Evolutionary conservation across 2,113 vertebrate genomes (phyloP).

Genomic region (Rhinolophus ferrumequinum): DNA sequence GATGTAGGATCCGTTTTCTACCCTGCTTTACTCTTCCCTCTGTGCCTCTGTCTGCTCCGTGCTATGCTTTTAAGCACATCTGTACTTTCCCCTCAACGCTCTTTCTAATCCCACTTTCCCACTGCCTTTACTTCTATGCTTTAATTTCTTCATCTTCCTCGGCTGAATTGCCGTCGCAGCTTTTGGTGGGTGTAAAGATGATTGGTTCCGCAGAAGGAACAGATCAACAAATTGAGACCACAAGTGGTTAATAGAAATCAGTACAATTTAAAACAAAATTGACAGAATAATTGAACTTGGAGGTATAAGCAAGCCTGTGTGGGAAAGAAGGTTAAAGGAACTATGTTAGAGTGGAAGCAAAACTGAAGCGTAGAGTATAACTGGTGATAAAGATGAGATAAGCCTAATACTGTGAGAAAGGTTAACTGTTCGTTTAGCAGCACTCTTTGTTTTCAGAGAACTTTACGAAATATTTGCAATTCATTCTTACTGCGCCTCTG

Average conservation of each 20-base stretch:
- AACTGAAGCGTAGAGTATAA: constrained; percentile 25
- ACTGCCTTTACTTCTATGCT: constrained; percentile 47
- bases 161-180: constrained; percentile 61
- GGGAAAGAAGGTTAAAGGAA: constrained; percentile 57
- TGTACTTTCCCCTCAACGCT: constrained; percentile 30
- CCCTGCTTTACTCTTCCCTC: background rate
- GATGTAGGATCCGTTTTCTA: constrained; percentile 36
- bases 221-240: constrained; percentile 70
- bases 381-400: constrained; percentile 37
- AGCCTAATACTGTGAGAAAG: constrained; percentile 7
- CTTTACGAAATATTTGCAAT: constrained; percentile 15
- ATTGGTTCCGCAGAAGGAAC: constrained; percentile 59
- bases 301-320: constrained; percentile 70
- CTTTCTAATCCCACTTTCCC: constrained; percentile 41
- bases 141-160: constrained; percentile 66
- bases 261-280: constrained; percentile 67
- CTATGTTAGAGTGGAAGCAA: constrained; percentile 49
- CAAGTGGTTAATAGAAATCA: constrained; percentile 72
- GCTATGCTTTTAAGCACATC: constrained; percentile 64
- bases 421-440: constrained; percentile 45
- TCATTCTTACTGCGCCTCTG: background rate
- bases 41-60: constrained; percentile 20
- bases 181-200: constrained; percentile 66
- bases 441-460: background rate
- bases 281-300: constrained; percentile 77